These are phyloP conservation scores for Grantiella picta DNA, from an alignment of 2,113 vertebrate species.

Conservation along the genomic window DNA sequence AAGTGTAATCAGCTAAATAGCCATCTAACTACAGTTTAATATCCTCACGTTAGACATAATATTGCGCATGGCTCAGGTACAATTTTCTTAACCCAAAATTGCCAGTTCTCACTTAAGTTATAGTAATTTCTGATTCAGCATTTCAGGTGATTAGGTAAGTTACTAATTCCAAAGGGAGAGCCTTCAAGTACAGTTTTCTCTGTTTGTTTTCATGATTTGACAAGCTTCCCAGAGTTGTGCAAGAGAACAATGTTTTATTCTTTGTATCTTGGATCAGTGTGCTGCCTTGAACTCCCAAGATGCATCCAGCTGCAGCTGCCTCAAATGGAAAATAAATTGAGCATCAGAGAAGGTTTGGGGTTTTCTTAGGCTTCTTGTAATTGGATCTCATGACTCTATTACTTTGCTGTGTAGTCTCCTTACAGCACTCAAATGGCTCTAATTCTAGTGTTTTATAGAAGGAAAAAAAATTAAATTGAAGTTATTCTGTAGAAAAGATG, in stretches of 20 bases:
- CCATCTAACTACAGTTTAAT: background rate
- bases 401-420: background rate
- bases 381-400: background rate
- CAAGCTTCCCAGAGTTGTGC: background rate
- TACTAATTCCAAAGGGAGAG: background rate
- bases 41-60: background rate
- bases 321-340: background rate
- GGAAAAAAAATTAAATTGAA: background rate
- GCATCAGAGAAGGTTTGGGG: background rate
- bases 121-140: background rate
- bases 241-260: background rate
- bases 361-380: background rate
- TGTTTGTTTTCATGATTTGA: background rate
- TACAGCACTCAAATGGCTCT: background rate
- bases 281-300: background rate
- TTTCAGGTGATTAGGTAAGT: background rate
- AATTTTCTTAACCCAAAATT: background rate
- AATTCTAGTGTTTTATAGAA: background rate
- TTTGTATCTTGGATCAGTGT: background rate
- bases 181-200: background rate
- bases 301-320: slow-evolving; percentile 13
- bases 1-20: background rate
- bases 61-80: background rate
- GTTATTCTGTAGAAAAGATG: background rate
- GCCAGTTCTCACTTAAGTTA: background rate